A percentile compares a stretch with the other conserved stretches of the same genome.
These are phyloP conservation scores for Nycticorax nycticorax DNA, from an alignment of 2,113 vertebrate species.

Conservation along the genomic window DNA sequence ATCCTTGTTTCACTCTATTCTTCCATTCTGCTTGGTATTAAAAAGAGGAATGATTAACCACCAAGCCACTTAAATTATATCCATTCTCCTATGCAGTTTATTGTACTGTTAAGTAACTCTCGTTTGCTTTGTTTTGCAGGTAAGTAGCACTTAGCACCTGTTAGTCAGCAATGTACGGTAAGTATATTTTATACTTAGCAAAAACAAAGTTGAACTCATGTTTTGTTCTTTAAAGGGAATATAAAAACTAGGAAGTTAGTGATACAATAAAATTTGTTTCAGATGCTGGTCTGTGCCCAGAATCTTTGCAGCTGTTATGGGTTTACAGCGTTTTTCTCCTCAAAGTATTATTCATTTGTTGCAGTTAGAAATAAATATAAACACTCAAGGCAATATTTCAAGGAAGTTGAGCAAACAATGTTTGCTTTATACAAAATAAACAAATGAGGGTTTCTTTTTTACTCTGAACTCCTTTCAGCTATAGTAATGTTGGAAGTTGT, in stretches of 20 bases:
- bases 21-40: not conserved
- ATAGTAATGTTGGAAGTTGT: not conserved
- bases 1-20: not conserved
- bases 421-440: conserved; percentile 4
- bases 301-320: not conserved
- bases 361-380: not conserved
- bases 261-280: not conserved
- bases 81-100: not conserved
- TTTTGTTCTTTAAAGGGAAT: not conserved
- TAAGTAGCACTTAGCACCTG: conserved; percentile 22
- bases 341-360: not conserved
- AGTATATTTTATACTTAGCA: not conserved
- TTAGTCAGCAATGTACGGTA: not conserved
- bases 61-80: not conserved
- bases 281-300: not conserved
- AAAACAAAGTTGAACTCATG: not conserved
- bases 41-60: not conserved
- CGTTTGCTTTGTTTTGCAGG: conserved; percentile 48
- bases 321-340: not conserved
- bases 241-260: not conserved
- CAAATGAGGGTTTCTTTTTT: not conserved
- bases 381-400: not conserved
- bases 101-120: not conserved
- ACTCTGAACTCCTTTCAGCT: not conserved
- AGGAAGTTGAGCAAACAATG: not conserved